phyloP scores from a whole-genome alignment of 2,888 invertebrate species.

The Stratiomys singularior region DNA sequence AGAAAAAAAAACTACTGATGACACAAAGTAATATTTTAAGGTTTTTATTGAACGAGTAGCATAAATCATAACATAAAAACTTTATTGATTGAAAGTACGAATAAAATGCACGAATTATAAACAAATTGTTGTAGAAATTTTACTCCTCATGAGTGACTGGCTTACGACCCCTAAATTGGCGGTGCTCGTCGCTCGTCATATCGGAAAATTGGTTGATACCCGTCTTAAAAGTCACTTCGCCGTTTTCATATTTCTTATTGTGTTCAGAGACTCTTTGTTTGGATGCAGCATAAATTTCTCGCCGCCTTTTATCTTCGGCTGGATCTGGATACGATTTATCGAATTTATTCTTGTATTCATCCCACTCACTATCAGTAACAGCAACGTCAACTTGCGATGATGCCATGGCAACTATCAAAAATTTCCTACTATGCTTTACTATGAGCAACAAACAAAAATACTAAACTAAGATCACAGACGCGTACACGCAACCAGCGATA shows the following conservation, averaged over 20 bases:
- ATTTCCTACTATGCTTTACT: too few species aligned
- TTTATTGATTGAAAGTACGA: too few species aligned
- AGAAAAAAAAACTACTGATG: too few species aligned
- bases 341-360: conserved; percentile 24
- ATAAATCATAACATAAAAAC: too few species aligned
- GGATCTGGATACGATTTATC: conserved; percentile 18
- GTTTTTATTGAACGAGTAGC: too few species aligned
- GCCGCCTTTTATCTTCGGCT: conserved; percentile 23
- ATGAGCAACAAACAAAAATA: too few species aligned
- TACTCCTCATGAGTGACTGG: too few species aligned
- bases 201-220: conserved; percentile 41
- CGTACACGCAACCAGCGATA: too few species aligned
- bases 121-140: too few species aligned
- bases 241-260: conserved; percentile 36
- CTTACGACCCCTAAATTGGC: background rate
- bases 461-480: too few species aligned
- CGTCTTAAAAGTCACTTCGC: conserved; percentile 33
- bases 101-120: too few species aligned
- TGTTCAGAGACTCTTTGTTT: conserved; percentile 26
- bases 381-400: background rate
- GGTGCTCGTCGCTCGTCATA: conserved; percentile 29
- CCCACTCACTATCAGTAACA: conserved; percentile 26
- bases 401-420: conserved; percentile 27
- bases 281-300: background rate
- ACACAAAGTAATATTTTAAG: too few species aligned